These are phyloP conservation scores for Drosophila tropicalis DNA, from an alignment of 1,140 invertebrate species.

Conservation along the genomic window DNA sequence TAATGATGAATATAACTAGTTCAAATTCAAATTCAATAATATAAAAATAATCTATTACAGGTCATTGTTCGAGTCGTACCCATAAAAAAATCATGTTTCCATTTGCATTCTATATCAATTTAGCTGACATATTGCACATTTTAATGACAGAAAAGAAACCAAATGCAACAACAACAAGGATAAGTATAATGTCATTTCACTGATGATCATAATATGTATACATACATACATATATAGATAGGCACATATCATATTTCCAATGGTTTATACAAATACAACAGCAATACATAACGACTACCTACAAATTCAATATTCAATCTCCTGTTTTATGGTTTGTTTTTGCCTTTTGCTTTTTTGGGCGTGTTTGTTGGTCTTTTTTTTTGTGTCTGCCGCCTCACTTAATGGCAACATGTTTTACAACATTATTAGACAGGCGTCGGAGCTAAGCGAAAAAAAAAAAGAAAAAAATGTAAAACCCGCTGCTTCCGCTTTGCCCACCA, in stretches of 20 bases:
- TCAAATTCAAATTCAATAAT: too few relatives aligned
- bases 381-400: conserved; percentile 60
- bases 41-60: neutral
- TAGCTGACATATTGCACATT: neutral
- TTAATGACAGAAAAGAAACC: neutral
- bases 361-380: conserved; percentile 31
- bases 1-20: too few relatives aligned
- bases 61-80: neutral
- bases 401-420: conserved; percentile 78
- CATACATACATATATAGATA: too few relatives aligned
- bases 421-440: conserved; percentile 70
- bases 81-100: neutral
- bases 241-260: neutral
- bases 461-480: too few relatives aligned
- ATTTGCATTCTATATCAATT: conserved; percentile 7
- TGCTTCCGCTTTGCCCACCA: neutral
- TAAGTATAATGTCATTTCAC: conserved; percentile 1
- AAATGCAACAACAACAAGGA: neutral
- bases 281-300: neutral
- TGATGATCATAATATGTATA: neutral
- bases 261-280: neutral
- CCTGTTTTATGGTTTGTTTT: conserved; percentile 19
- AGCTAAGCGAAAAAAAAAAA: conserved; percentile 26
- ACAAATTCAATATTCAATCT: conserved; percentile 7
- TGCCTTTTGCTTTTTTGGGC: conserved; percentile 47